Conservation (phyloP, 37 sponge, comb jelly and placozoan species). For the Crambe crambe region DNA sequence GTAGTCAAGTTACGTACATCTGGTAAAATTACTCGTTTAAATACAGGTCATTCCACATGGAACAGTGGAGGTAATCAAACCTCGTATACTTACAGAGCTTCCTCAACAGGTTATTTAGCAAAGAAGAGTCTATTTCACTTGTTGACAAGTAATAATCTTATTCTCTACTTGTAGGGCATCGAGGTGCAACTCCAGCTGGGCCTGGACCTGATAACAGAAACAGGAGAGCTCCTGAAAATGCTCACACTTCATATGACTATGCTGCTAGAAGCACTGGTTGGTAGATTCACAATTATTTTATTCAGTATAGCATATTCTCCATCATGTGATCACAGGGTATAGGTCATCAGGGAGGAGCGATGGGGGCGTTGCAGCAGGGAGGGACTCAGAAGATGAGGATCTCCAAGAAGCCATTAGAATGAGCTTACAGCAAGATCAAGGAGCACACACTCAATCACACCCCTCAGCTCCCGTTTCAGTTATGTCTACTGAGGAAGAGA, state of each 20-base stretch:
- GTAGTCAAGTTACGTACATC: too few relatives aligned
- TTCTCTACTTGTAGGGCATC: too few relatives aligned
- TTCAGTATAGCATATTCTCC: too few relatives aligned
- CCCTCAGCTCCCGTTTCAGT: neutral
- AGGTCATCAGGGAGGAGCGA: neutral
- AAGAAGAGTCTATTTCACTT: too few relatives aligned
- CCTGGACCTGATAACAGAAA: neutral
- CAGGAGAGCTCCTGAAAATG: neutral
- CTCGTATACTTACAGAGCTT: slow-evolving; percentile 32
- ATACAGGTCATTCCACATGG: neutral
- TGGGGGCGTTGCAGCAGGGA: neutral
- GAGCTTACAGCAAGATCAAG: slow-evolving; percentile 54
- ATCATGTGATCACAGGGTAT: neutral
- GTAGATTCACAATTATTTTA: slow-evolving; percentile 1
- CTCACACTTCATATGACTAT: slow-evolving; percentile 41
- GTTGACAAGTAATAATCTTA: too few relatives aligned
- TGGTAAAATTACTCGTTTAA: neutral
- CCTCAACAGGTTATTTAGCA: slow-evolving; percentile 24
- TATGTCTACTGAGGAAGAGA: neutral
- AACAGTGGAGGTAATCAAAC: neutral
- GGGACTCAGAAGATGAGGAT: slow-evolving; percentile 58
- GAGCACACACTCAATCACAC: neutral
- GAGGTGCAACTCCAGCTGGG: too few relatives aligned
- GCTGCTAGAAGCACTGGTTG: slow-evolving; percentile 41
- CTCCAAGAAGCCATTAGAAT: slow-evolving; percentile 83